Evolutionary conservation across 2,113 vertebrate species (phyloP).

Genomic region (Anoplopoma fimbria): DNA sequence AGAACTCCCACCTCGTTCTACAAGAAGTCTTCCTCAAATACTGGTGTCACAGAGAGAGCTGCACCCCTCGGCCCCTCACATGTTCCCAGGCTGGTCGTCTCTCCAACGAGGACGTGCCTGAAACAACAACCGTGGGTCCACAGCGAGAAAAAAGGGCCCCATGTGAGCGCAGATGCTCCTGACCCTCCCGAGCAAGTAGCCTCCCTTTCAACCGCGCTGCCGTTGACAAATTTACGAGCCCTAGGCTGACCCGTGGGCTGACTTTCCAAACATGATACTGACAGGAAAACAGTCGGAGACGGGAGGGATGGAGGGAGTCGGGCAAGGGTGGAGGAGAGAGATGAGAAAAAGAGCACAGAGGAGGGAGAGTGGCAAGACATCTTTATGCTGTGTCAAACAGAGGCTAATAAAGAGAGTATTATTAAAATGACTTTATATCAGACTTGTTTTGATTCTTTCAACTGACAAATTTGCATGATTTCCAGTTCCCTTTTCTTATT

Average conservation of each 20-base stretch:
- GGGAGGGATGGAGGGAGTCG: conserved; percentile 54
- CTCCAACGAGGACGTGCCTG: conserved; percentile 86
- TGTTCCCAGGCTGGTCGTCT: conserved; percentile 55
- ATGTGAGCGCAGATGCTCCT: conserved; percentile 63
- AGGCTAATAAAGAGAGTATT: neutral
- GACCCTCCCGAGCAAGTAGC: conserved; percentile 70
- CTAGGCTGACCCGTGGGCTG: conserved; percentile 60
- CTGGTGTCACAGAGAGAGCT: conserved; percentile 18
- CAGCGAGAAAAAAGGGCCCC: conserved; percentile 85
- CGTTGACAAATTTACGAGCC: conserved; percentile 85
- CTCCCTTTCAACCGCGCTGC: conserved; percentile 85
- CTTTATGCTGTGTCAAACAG: conserved; percentile 1
- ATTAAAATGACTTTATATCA: neutral
- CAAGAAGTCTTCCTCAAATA: conserved; percentile 47
- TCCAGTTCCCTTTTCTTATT: neutral
- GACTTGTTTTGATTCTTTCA: neutral
- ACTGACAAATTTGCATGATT: neutral
- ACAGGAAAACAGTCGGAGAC: conserved; percentile 71
- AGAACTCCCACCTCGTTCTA: conserved; percentile 3
- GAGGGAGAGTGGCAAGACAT: conserved; percentile 17
- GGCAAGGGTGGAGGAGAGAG: conserved; percentile 40
- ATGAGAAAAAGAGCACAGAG: conserved; percentile 43
- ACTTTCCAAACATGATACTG: conserved; percentile 78
- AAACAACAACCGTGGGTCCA: conserved; percentile 86
- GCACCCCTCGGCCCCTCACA: conserved; percentile 17